Evolutionary conservation across 2,113 vertebrate genomes (phyloP).

Genomic region (Lophochroa leadbeateri): DNA sequence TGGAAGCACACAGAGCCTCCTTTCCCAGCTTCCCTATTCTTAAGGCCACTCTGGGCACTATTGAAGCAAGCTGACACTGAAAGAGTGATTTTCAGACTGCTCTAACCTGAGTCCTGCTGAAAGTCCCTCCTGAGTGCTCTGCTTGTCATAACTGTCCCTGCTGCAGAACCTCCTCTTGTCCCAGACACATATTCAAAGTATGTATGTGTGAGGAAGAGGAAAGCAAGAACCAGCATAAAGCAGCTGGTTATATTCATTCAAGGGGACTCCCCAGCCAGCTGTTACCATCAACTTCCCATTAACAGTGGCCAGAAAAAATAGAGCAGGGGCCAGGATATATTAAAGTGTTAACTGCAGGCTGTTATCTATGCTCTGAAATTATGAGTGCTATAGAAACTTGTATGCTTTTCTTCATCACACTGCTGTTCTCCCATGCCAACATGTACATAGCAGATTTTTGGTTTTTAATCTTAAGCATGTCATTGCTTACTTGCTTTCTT

Average conservation of each 20-base stretch:
- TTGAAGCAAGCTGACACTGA: not conserved
- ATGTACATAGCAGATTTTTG: not conserved
- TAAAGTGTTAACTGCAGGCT: constrained; percentile 26
- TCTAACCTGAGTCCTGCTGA: not conserved
- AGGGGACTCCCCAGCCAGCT: constrained; percentile 16
- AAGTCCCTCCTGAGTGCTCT: not conserved
- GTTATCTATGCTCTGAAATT: constrained; percentile 26
- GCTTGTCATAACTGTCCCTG: not conserved
- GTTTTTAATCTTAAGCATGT: constrained; percentile 19
- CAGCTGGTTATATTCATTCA: not conserved
- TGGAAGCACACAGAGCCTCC: not conserved
- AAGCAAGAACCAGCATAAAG: not conserved
- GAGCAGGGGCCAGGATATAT: not conserved
- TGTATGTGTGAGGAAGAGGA: not conserved
- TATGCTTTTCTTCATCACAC: not conserved
- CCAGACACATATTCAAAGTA: not conserved
- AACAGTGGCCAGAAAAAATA: constrained; percentile 16
- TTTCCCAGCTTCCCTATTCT: not conserved
- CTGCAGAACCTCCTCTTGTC: not conserved
- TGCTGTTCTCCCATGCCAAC: constrained; percentile 16
- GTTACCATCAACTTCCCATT: not conserved
- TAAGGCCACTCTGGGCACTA: no score
- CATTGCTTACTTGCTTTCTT: constrained; percentile 19
- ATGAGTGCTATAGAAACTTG: constrained; percentile 25
- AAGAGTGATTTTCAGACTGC: not conserved